Conservation (phyloP, 2,888 invertebrate species). For the Dioctria linearis region DNA sequence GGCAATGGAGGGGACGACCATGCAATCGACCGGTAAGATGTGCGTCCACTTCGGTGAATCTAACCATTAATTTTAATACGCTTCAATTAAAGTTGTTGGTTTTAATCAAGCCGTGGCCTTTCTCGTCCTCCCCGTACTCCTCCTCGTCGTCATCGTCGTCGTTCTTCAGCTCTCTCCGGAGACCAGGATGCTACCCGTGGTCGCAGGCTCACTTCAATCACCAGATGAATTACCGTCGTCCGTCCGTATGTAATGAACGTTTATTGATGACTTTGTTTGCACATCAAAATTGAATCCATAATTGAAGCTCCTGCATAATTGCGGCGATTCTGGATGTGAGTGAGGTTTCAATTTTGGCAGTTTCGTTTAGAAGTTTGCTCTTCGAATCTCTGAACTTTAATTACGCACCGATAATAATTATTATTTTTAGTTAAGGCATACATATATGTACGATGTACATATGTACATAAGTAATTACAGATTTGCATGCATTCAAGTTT, state of each 20-base stretch:
- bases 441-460: too few species aligned
- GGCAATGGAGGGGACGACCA: not conserved
- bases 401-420: not conserved
- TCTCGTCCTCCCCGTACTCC: too few species aligned
- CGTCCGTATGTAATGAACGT: constrained; percentile 23
- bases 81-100: constrained; percentile 56
- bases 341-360: constrained; percentile 10
- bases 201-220: constrained; percentile 4
- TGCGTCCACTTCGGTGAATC: constrained; percentile 51
- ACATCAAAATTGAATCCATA: constrained; percentile 31
- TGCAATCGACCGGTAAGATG: constrained; percentile 37
- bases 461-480: too few species aligned
- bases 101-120: constrained; percentile 49
- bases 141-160: not conserved
- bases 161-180: not conserved
- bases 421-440: too few species aligned
- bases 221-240: not conserved
- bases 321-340: constrained; percentile 20
- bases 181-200: not conserved
- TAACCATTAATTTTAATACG: constrained; percentile 56
- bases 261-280: constrained; percentile 45
- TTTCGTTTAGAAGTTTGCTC: not conserved
- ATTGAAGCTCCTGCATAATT: constrained; percentile 42
- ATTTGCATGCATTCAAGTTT: too few species aligned
- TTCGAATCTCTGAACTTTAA: constrained; percentile 20